Conservation (phyloP, 2,888 invertebrate species). For the Yponomeuta malinellus region DNA sequence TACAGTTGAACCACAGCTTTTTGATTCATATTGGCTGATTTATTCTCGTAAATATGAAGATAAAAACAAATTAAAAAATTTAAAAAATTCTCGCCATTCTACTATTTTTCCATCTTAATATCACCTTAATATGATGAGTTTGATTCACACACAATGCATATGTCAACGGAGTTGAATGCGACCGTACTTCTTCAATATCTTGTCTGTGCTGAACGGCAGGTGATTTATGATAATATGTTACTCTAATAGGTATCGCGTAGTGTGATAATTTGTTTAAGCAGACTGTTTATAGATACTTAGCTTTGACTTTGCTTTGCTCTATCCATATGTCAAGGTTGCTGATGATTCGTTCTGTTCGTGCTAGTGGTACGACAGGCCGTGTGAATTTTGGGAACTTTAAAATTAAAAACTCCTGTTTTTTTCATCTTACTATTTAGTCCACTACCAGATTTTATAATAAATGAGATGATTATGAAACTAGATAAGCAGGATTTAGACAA, state of each 20-base stretch:
- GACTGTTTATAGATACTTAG: not conserved
- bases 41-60: too few relatives aligned
- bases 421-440: not conserved
- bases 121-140: too few relatives aligned
- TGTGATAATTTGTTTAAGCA: not conserved
- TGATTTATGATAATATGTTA: not conserved
- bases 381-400: not conserved
- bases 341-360: not conserved
- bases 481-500: too few relatives aligned
- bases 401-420: not conserved
- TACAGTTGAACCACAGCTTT: too few relatives aligned
- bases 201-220: not conserved
- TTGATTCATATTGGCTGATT: too few relatives aligned
- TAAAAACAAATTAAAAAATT: too few relatives aligned
- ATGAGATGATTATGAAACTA: too few relatives aligned
- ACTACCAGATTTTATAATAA: too few relatives aligned
- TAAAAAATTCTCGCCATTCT: too few relatives aligned
- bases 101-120: too few relatives aligned
- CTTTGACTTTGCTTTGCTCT: not conserved
- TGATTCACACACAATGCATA: not conserved
- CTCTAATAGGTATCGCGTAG: not conserved
- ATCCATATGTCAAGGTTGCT: not conserved
- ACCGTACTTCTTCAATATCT: not conserved
- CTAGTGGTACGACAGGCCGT: not conserved
- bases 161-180: not conserved